Percentiles rank a stretch among this genome's conserved stretches.
Conservation (phyloP, 2,113 vertebrate genomes). For the Brachyhypopomus gauderio region DNA sequence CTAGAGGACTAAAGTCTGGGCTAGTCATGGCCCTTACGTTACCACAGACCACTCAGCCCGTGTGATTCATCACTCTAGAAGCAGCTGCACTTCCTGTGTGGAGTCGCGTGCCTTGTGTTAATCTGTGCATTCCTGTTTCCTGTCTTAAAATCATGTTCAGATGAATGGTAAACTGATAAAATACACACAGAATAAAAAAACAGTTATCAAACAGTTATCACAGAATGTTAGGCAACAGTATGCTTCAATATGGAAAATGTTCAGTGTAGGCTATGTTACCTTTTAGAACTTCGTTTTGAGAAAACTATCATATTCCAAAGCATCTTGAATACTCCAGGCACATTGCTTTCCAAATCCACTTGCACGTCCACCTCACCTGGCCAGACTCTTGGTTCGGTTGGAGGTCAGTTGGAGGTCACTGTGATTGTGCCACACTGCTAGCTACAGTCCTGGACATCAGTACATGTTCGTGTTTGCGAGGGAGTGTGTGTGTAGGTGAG, state of each 20-base stretch:
- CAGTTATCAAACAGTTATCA: too few relatives aligned
- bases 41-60: background rate
- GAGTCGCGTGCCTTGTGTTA: constrained; percentile 16
- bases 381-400: constrained; percentile 15
- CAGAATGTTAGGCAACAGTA: too few relatives aligned
- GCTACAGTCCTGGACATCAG: background rate
- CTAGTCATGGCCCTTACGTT: too few relatives aligned
- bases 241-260: too few relatives aligned
- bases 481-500: too few relatives aligned
- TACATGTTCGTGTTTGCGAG: background rate
- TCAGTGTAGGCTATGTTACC: too few relatives aligned
- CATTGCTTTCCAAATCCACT: background rate
- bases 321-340: background rate
- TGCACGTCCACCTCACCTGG: constrained; percentile 9
- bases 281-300: background rate
- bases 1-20: too few relatives aligned
- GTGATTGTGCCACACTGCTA: constrained; percentile 10
- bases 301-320: background rate
- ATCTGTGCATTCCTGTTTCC: constrained; percentile 23
- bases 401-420: constrained; percentile 15
- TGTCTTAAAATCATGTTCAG: constrained; percentile 21
- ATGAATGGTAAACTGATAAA: constrained; percentile 7
- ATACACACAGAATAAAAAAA: background rate
- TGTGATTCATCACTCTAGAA: constrained; percentile 41
- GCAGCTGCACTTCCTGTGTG: constrained; percentile 47